Evolutionary conservation across 2,797 vertebrate genomes (phyloP), one percentile per base, ranked within the genome.

Genomic region (Cryptoprocta ferox): DNA sequence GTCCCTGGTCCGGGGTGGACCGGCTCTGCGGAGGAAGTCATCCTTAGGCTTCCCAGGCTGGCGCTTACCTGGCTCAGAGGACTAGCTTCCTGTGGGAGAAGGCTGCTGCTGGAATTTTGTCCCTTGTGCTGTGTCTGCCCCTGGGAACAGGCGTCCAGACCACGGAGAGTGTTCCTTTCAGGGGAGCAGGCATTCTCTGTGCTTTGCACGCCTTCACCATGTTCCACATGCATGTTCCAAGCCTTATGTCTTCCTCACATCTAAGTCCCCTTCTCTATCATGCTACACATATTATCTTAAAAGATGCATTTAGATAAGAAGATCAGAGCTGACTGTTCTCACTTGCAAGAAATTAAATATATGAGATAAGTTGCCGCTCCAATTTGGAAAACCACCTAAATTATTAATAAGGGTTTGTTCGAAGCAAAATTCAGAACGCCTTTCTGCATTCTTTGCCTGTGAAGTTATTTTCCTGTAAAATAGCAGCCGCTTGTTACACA

Each of bases 401-500:
- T 99, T 98, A 98, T 98, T 99, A 98, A 98, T 98, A 98, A 98
- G 98, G 97, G 97, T 97, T 98, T 98, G 98, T 99, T 99, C 26
- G 79, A 98, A 98, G 98, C 98, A 98, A 98, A 98, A 98, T 98
- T 59, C 21, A 59, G 56, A 59, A 59, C 98, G 98, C 98, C 98
- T 98, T 97, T 99, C 98, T 98, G 98, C 98, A 96, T 98, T 98
- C 98, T 98, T 98, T 98, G 98, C 98, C 97, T 98, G 98, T 98
- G 98, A 98, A 98, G 98, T 97, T 98, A 96, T 98, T 99, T 99
- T 98, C 98, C 98, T 98, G 98, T 98, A 97, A 98, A 98, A 98
- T 93, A 97, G 97, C 98, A 98, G 97, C 96, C 97, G 16, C 75
- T 96, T 98, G 98, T 98, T 97, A 98, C 98, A 97, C 97, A 98